phyloP scores from a whole-genome alignment of 2,888 invertebrate genomes.

The Gymnoscelis rufifasciata region DNA sequence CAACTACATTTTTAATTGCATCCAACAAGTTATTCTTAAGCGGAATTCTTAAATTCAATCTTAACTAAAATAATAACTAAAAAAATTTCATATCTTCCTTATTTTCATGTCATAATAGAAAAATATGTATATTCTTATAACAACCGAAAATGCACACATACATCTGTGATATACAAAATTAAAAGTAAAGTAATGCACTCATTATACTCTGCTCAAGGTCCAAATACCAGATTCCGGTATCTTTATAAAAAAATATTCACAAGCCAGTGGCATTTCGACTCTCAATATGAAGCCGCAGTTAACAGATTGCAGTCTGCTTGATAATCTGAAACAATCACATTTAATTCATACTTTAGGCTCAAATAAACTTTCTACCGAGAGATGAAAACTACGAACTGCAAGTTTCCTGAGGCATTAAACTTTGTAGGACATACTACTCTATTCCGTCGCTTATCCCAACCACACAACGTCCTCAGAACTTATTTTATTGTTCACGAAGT shows the following conservation, averaged over 20 bases:
- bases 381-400: neutral
- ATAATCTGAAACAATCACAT: slow-evolving; percentile 53
- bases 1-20: slow-evolving; percentile 71
- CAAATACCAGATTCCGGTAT: slow-evolving; percentile 55
- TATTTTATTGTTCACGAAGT: no score
- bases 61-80: slow-evolving; percentile 70
- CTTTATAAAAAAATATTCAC: slow-evolving; percentile 63
- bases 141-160: slow-evolving; percentile 71
- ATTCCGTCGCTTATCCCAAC: no score
- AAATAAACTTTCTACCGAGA: neutral
- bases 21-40: slow-evolving; percentile 76
- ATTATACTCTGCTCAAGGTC: slow-evolving; percentile 52
- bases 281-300: slow-evolving; percentile 61
- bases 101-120: slow-evolving; percentile 66
- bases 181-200: slow-evolving; percentile 52
- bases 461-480: no score
- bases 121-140: slow-evolving; percentile 71
- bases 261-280: slow-evolving; percentile 56
- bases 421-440: neutral
- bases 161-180: slow-evolving; percentile 61
- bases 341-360: no score
- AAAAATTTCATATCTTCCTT: slow-evolving; percentile 56
- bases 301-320: slow-evolving; percentile 53
- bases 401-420: neutral
- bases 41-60: slow-evolving; percentile 61